phyloP scores from a whole-genome alignment of 2,113 vertebrate species.

The Silurus asotus region DNA sequence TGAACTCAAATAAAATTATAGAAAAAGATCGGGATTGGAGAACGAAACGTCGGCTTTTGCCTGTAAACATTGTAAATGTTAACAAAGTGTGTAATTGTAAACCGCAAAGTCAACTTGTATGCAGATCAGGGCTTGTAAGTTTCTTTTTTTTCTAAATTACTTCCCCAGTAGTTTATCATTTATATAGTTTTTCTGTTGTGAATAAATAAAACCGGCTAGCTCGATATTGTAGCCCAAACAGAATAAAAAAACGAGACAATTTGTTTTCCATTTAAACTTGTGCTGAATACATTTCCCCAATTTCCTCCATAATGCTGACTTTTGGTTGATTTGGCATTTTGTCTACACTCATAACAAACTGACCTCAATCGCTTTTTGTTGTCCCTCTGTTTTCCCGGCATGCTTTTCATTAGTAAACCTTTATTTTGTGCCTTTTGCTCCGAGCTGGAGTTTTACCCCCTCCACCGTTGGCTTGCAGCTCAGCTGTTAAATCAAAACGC shows the following conservation, averaged over 20 bases:
- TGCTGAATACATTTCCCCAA: constrained; percentile 13
- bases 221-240: not conserved
- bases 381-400: constrained; percentile 16
- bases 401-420: constrained; percentile 50
- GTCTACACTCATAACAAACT: constrained; percentile 24
- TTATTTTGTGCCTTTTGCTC: constrained; percentile 4
- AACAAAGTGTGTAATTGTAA: constrained; percentile 12
- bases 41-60: not conserved
- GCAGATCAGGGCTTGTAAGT: not conserved
- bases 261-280: constrained; percentile 37
- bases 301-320: constrained; percentile 23
- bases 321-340: constrained; percentile 13
- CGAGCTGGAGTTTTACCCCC: constrained; percentile 35
- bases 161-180: not conserved
- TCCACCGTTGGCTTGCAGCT: constrained; percentile 23
- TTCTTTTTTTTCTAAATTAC: not conserved
- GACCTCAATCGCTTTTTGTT: constrained; percentile 26
- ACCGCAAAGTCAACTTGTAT: not conserved
- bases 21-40: constrained; percentile 26
- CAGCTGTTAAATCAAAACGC: not conserved
- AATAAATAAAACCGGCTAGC: not conserved
- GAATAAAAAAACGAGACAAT: constrained; percentile 28
- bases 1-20: not conserved
- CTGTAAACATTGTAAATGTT: not conserved
- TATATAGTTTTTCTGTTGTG: not conserved